A percentile compares a stretch with the other conserved stretches of the same genome.
Conservation (phyloP, 2,113 vertebrate species). For the Lophura nycthemera region DNA sequence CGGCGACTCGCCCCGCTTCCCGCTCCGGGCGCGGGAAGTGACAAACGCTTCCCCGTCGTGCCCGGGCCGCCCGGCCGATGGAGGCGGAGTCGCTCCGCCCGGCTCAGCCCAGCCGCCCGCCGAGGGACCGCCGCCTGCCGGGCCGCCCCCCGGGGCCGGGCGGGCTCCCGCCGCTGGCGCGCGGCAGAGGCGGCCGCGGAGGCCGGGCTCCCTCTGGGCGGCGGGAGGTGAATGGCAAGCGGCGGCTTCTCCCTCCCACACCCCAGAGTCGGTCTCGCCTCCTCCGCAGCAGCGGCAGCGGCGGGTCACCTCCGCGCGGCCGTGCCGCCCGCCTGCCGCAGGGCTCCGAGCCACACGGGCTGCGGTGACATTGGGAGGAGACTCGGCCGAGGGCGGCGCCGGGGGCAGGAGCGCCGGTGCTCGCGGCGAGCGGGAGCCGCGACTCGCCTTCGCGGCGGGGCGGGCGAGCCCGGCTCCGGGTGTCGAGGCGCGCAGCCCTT, state of each 20-base stretch:
- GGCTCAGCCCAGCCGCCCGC: too few relatives aligned
- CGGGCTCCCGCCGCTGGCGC: not conserved
- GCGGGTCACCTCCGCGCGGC: slow-evolving; percentile 45
- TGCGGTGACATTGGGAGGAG: slow-evolving; percentile 69
- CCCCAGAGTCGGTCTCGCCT: slow-evolving; percentile 23
- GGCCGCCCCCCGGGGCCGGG: not conserved
- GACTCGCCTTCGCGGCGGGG: slow-evolving; percentile 51
- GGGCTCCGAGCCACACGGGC: not conserved
- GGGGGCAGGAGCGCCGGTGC: not conserved
- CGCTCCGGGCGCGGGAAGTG: too few relatives aligned
- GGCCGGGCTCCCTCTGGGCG: slow-evolving; percentile 62
- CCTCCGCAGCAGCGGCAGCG: not conserved
- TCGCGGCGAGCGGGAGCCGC: not conserved
- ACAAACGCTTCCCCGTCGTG: rapidly evolving
- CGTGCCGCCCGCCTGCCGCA: not conserved
- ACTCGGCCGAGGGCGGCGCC: not conserved
- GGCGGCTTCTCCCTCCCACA: slow-evolving; percentile 39
- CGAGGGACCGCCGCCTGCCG: rapidly evolving
- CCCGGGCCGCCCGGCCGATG: not conserved
- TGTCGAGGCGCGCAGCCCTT: not conserved
- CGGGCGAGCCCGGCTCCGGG: not conserved
- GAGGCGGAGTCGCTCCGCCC: not conserved
- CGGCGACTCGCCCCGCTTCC: rapidly evolving
- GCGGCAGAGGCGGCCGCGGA: not conserved
- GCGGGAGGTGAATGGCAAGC: slow-evolving; percentile 60